Conservation (phyloP, 2,888 invertebrate species). For the Drosophila picticornis region DNA sequence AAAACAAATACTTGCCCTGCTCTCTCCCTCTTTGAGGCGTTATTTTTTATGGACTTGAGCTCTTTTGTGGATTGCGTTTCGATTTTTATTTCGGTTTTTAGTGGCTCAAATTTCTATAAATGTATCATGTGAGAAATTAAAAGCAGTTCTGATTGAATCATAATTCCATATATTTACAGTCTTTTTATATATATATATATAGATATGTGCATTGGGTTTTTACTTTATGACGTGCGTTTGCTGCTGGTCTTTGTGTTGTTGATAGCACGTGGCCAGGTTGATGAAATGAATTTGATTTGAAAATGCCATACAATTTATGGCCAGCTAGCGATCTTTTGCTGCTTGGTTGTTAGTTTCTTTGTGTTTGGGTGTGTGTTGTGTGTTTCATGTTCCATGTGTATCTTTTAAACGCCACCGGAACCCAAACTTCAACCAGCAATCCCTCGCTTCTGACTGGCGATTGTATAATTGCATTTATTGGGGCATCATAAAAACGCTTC, state of each 20-base stretch:
- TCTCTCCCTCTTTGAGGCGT: constrained; percentile 8
- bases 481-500: constrained; percentile 71
- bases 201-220: constrained; percentile 3
- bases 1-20: constrained; percentile 50
- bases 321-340: constrained; percentile 45
- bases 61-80: constrained; percentile 65
- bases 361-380: constrained; percentile 7
- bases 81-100: constrained; percentile 56
- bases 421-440: not conserved
- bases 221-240: constrained; percentile 44
- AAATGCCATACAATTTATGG: constrained; percentile 74
- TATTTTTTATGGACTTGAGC: constrained; percentile 55
- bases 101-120: constrained; percentile 73
- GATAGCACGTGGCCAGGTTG: constrained; percentile 73
- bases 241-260: constrained; percentile 25
- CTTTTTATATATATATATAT: not conserved
- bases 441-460: constrained; percentile 27
- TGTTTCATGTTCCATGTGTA: not conserved
- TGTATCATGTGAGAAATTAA: constrained; percentile 76
- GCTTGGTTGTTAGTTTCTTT: not conserved
- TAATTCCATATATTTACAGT: constrained; percentile 54
- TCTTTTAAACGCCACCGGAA: constrained; percentile 7
- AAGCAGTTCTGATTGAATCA: constrained; percentile 78
- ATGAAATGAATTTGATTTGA: constrained; percentile 74
- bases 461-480: constrained; percentile 82